Percentiles rank a stretch among this genome's conserved stretches.
Evolutionary conservation across 1,140 invertebrate species (phyloP).

Genomic region (Chymomyza costata): DNA sequence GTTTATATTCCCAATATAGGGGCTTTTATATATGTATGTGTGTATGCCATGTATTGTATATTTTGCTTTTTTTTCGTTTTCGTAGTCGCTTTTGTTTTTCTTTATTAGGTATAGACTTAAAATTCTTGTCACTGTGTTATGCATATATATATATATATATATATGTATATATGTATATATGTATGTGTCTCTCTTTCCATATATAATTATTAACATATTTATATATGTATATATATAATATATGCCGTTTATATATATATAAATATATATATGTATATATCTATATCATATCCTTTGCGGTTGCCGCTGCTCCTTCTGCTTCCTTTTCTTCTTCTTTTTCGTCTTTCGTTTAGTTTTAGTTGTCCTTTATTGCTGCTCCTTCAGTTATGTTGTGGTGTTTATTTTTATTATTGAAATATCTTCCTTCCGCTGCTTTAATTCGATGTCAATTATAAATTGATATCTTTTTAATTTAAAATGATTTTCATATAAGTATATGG

Average conservation of each 20-base stretch:
- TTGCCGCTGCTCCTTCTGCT: constrained; percentile 10
- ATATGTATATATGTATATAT: constrained; percentile 22
- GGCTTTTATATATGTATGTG: constrained; percentile 47
- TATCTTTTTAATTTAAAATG: constrained; percentile 56
- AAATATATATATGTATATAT: not conserved
- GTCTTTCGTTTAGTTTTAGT: constrained; percentile 16
- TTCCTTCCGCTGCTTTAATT: constrained; percentile 14
- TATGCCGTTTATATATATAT: constrained; percentile 19
- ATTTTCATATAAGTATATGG: constrained; percentile 52
- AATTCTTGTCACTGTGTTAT: constrained; percentile 31
- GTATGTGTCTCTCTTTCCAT: constrained; percentile 11
- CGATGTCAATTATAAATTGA: constrained; percentile 48
- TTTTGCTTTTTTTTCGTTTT: constrained; percentile 39
- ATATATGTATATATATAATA: constrained; percentile 17
- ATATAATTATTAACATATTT: constrained; percentile 5
- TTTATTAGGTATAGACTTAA: constrained; percentile 54
- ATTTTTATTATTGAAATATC: no score
- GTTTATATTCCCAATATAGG: constrained; percentile 70
- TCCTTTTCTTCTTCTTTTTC: constrained; percentile 25
- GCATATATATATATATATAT: constrained; percentile 39
- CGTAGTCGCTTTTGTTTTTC: constrained; percentile 11
- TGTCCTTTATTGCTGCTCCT: constrained; percentile 1
- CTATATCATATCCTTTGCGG: constrained; percentile 14
- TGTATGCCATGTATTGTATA: constrained; percentile 56
- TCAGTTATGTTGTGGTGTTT: no score